Evolutionary conservation across 2,888 invertebrate species (phyloP).

Genomic region (Spialia ferax): DNA sequence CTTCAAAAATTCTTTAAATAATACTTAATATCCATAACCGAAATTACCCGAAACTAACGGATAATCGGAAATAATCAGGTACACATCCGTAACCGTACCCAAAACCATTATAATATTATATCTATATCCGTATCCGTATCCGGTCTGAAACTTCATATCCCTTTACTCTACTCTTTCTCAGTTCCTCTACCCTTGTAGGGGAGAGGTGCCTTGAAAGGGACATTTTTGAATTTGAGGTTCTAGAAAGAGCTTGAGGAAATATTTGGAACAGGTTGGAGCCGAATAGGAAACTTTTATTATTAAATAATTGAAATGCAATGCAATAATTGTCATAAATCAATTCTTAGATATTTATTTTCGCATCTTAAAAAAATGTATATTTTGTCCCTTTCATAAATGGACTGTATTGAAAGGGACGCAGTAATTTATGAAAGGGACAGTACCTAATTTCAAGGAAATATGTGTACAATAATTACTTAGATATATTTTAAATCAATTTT

Average conservation of each 20-base stretch:
- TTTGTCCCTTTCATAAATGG: constrained; percentile 4
- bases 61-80: too few species aligned
- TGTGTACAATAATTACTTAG: background rate
- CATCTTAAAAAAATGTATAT: background rate
- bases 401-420: background rate
- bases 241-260: background rate
- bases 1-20: too few species aligned
- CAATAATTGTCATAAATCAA: background rate
- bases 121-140: too few species aligned
- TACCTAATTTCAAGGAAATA: constrained; percentile 14
- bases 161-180: too few species aligned
- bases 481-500: constrained; percentile 14
- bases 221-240: background rate
- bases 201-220: constrained; percentile 5
- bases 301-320: background rate
- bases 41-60: too few species aligned
- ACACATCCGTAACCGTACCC: too few species aligned
- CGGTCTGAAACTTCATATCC: too few species aligned
- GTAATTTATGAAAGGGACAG: constrained; percentile 22
- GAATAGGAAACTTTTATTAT: background rate
- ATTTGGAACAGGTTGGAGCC: background rate
- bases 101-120: too few species aligned
- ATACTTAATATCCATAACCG: too few species aligned
- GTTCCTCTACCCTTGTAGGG: too few species aligned
- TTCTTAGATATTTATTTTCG: background rate